Percentiles rank a stretch among this genome's conserved stretches.
phyloP scores from a whole-genome alignment of 1,140 invertebrate genomes.

The Drosophila kepulauana region DNA sequence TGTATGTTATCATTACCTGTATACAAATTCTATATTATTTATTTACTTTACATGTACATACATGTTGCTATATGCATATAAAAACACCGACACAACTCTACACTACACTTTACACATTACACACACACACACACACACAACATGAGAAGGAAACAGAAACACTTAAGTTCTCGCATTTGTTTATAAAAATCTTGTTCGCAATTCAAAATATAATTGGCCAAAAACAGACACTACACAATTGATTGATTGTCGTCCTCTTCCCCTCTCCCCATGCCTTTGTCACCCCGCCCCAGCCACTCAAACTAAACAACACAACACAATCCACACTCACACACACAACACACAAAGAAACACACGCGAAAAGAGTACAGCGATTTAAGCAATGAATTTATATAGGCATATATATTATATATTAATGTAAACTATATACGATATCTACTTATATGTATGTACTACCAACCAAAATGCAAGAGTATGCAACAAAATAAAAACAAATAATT shows the following conservation, averaged over 20 bases:
- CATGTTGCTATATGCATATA: slow-evolving; percentile 53
- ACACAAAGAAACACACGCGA: slow-evolving; percentile 38
- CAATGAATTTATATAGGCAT: slow-evolving; percentile 80
- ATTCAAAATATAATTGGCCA: slow-evolving; percentile 18
- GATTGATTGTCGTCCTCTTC: slow-evolving; percentile 19
- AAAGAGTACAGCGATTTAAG: slow-evolving; percentile 72
- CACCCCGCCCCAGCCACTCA: not conserved
- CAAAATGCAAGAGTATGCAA: slow-evolving; percentile 43
- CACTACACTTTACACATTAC: slow-evolving; percentile 8
- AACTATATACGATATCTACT: slow-evolving; percentile 71
- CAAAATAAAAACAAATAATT: slow-evolving; percentile 17
- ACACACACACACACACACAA: slow-evolving; percentile 13
- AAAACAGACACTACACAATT: slow-evolving; percentile 12
- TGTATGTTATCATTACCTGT: slow-evolving; percentile 42
- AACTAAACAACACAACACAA: slow-evolving; percentile 3
- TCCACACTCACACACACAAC: slow-evolving; percentile 30
- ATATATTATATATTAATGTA: slow-evolving; percentile 59
- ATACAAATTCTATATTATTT: slow-evolving; percentile 55
- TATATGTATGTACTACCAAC: slow-evolving; percentile 56
- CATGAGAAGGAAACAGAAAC: slow-evolving; percentile 9
- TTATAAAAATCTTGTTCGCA: slow-evolving; percentile 33
- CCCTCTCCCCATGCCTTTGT: not conserved
- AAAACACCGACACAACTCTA: slow-evolving; percentile 30
- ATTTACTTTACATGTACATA: slow-evolving; percentile 55
- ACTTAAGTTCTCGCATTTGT: slow-evolving; percentile 36